These are phyloP conservation scores for Argyresthia albistria DNA, from an alignment of 2,888 invertebrate species.

Conservation along the genomic window DNA sequence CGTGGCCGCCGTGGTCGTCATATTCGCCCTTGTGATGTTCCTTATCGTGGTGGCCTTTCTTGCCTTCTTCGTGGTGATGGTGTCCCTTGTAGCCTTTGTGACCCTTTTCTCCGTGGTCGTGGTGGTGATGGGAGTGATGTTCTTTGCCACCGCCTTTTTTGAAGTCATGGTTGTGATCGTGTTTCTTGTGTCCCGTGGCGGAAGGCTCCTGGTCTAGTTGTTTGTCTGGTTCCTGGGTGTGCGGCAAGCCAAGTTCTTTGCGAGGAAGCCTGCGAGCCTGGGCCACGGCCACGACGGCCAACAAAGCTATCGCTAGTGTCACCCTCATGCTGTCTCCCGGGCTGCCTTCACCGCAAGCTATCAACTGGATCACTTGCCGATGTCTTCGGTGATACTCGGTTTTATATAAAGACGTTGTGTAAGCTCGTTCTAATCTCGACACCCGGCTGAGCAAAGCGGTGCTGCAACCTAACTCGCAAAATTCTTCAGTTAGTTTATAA, in stretches of 20 bases:
- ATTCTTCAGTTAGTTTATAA: too few species aligned
- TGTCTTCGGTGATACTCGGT: constrained; percentile 23
- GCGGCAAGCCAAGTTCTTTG: neutral
- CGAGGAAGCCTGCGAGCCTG: constrained; percentile 40
- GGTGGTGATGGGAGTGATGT: constrained; percentile 75
- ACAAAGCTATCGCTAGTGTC: constrained; percentile 35
- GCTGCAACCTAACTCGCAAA: too few species aligned
- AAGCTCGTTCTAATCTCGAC: constrained; percentile 23
- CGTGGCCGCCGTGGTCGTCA: constrained; percentile 74
- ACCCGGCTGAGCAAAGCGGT: too few species aligned
- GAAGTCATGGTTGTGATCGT: constrained; percentile 58
- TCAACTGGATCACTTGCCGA: neutral
- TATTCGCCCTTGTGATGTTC: constrained; percentile 76
- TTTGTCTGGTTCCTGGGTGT: neutral
- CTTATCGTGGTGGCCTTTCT: constrained; percentile 83
- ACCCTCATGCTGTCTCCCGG: constrained; percentile 32
- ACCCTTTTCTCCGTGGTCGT: constrained; percentile 78
- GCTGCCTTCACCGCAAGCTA: neutral
- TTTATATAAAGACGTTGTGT: constrained; percentile 67
- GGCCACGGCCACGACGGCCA: constrained; percentile 29
- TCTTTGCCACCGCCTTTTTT: constrained; percentile 79
- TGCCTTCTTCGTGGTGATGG: constrained; percentile 78
- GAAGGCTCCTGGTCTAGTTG: constrained; percentile 43
- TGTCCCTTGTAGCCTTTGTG: constrained; percentile 81
- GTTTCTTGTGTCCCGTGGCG: constrained; percentile 61